Evolutionary conservation across 1,140 invertebrate species (phyloP), one percentile per base, ranked within the genome.

Genomic region (Calephelis nemesis): DNA sequence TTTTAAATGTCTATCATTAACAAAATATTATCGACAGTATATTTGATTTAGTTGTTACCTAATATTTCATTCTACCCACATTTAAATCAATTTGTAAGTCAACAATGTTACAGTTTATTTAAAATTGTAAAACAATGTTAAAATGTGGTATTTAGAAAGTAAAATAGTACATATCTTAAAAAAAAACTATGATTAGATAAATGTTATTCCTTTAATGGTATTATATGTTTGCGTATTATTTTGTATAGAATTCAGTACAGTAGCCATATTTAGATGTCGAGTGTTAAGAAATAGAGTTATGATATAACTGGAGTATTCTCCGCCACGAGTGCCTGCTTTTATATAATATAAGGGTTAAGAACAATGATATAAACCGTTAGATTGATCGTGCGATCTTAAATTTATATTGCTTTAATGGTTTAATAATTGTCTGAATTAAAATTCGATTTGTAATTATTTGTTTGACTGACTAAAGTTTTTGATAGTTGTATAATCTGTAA

Each of bases 321-420:
- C 80, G 77, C 83, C 87, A 79, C 65, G 82, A 84, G 88, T 90
- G 86, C 88, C 86, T 88, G 85, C 81, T 86, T 87, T 72, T 74
- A 72, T 71, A 65, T 49, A 49, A 12, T 30, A 63, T 63, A 63
- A 47, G 42, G 47, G 45, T 47, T 19, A 65, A n/a, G 39, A 49
- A 63, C 63, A 45, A 10, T n/a, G 6, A 19, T 58, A 12, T 58
- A 30, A 58, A 58, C 11, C 12, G 54, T 58, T 58, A 58, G 54
- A 58, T 58, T 58, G 2, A 7, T 58, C 54, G 4, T n/a, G 15
- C 10, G 30, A 15, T 50, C 2, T 0, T 13, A 30, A 30, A 30
- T 30, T 30, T 30, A 30, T 30, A 30, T 30, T 30, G 30, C 30
- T 30, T 30, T 30, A 30, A 30, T 30, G 30, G 30, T 1, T 30